Percentiles rank a stretch among this genome's conserved stretches.
Evolutionary conservation across 2,888 invertebrate species (phyloP).

Genomic region (Aromia moschata): DNA sequence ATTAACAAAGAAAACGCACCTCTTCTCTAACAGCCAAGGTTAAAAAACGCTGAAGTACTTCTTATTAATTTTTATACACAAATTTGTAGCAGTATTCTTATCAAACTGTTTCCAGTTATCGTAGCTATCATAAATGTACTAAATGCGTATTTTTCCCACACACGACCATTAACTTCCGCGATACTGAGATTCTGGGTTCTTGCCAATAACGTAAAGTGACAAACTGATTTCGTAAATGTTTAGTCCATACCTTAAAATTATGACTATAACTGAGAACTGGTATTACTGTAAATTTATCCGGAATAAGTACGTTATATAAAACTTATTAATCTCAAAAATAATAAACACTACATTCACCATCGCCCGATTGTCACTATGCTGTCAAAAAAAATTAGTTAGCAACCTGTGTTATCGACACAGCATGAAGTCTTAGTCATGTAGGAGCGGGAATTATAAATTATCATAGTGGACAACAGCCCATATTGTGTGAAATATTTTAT

Average conservation of each 20-base stretch:
- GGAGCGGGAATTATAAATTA: background rate
- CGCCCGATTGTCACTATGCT: conserved; percentile 10
- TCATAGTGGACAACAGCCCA: too few species aligned
- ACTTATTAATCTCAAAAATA: conserved; percentile 7
- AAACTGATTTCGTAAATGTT: conserved; percentile 9
- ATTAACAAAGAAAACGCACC: conserved; percentile 42
- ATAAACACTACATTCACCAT: conserved; percentile 14
- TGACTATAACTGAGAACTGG: background rate
- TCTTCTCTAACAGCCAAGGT: conserved; percentile 38
- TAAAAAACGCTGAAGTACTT: conserved; percentile 21
- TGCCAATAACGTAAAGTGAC: conserved; percentile 28
- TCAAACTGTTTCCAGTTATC: background rate
- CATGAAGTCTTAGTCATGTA: background rate
- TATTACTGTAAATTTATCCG: conserved; percentile 6
- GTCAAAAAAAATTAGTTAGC: conserved; percentile 3
- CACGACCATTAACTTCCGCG: conserved; percentile 19
- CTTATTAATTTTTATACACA: background rate
- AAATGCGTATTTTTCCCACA: conserved; percentile 23
- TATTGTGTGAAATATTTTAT: too few species aligned
- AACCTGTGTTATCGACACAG: conserved; percentile 3
- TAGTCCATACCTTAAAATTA: background rate
- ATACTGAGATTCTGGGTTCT: conserved; percentile 23
- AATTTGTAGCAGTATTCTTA: conserved; percentile 3
- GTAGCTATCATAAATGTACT: conserved; percentile 5
- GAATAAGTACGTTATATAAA: conserved; percentile 4